A percentile compares a stretch with the other conserved stretches of the same genome.
These are phyloP conservation scores for Sebastes hubbsi DNA, from an alignment of 2,797 vertebrate species.

Conservation along the genomic window DNA sequence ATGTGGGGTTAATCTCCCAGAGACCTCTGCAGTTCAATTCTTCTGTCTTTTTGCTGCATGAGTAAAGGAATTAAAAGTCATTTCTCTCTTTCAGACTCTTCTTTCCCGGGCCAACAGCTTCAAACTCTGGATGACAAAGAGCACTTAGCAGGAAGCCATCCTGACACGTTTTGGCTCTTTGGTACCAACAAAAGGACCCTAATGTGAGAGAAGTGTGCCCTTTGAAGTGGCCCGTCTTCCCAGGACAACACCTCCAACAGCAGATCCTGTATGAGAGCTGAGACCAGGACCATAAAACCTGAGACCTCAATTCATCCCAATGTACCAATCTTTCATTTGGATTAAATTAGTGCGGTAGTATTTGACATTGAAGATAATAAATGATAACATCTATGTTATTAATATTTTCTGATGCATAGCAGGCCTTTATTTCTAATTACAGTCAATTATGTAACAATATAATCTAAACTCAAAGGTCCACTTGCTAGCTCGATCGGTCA, in stretches of 20 bases:
- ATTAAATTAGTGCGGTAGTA: neutral
- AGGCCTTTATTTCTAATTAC: no score
- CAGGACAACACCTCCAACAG: conserved; percentile 22
- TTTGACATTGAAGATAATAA: neutral
- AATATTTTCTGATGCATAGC: neutral
- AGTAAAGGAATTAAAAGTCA: neutral
- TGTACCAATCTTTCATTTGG: no score
- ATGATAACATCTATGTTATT: neutral
- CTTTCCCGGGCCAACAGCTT: conserved; percentile 15
- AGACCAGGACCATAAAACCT: neutral
- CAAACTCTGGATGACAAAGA: neutral
- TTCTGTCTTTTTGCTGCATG: neutral
- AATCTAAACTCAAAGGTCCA: neutral
- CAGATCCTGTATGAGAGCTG: neutral
- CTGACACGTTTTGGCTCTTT: neutral
- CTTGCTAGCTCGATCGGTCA: neutral
- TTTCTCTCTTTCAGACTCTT: neutral
- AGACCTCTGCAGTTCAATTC: neutral
- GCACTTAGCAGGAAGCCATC: neutral
- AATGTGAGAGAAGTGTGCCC: conserved; percentile 65
- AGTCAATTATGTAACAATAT: no score
- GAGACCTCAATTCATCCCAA: no score
- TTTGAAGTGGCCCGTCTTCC: conserved; percentile 47
- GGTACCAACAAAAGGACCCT: conserved; percentile 12
- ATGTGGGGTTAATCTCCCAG: neutral